Evolutionary conservation across 2,113 vertebrate species (phyloP).

Genomic region (Brachypteracias leptosomus): DNA sequence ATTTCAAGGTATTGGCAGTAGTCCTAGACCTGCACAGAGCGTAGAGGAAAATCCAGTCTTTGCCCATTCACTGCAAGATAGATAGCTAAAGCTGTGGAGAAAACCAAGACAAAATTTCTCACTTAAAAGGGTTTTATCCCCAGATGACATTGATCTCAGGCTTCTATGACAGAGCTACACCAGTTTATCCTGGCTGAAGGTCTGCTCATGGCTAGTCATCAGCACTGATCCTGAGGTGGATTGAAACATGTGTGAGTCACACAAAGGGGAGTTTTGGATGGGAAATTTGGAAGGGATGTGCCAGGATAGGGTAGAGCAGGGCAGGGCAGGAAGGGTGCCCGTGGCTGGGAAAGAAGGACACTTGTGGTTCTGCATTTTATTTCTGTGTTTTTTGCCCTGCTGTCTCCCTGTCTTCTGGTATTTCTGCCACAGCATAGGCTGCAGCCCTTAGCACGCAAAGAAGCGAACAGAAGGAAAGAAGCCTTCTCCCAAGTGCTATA

Average conservation of each 20-base stretch:
- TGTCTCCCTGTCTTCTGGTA: background rate
- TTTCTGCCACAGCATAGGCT: background rate
- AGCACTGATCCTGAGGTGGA: background rate
- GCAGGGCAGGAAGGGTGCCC: background rate
- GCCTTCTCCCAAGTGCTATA: background rate
- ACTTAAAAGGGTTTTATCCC: background rate
- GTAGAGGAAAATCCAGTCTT: background rate
- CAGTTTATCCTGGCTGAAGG: background rate
- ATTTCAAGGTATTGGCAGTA: background rate
- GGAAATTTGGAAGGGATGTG: background rate
- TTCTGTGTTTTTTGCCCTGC: background rate
- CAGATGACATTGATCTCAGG: background rate
- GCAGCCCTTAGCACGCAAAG: background rate
- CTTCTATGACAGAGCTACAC: background rate
- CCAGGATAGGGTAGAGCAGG: background rate
- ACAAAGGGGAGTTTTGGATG: background rate
- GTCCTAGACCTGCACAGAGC: background rate
- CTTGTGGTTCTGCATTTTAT: background rate
- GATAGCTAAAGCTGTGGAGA: background rate
- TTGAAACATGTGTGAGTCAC: background rate
- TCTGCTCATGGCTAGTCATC: background rate
- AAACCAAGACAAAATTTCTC: background rate
- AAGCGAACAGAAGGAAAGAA: background rate
- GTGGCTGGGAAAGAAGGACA: background rate
- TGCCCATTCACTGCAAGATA: background rate